These are phyloP conservation scores for Heterodera carotae DNA, from an alignment of 1,140 invertebrate genomes.

Conservation along the genomic window DNA sequence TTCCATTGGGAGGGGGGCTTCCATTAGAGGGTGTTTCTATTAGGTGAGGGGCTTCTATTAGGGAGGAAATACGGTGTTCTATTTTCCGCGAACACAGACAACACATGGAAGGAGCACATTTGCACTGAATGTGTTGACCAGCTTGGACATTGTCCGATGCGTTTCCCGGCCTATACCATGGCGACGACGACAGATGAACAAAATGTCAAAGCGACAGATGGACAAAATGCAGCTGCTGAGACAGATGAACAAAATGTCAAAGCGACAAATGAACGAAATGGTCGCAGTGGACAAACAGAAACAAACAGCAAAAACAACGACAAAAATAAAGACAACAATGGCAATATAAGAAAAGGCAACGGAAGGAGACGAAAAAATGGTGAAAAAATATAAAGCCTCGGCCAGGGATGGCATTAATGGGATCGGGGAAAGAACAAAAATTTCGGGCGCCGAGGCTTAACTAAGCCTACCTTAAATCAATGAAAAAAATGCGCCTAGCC, in stretches of 20 bases:
- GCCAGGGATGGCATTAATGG: background rate
- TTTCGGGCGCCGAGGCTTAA: too few species aligned
- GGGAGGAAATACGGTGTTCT: too few species aligned
- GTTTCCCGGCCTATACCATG: constrained; percentile 47
- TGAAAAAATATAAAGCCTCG: background rate
- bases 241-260: constrained; percentile 5
- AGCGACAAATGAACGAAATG: constrained; percentile 7
- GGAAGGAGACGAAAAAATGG: background rate
- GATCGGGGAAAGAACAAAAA: background rate
- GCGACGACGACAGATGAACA: constrained; percentile 34
- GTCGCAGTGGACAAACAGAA: background rate
- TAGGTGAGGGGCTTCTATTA: too few species aligned
- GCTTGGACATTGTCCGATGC: constrained; percentile 63
- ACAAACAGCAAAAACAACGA: background rate
- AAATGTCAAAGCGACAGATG: too few species aligned
- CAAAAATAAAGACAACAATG: too few species aligned
- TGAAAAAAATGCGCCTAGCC: too few species aligned
- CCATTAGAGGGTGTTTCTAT: too few species aligned
- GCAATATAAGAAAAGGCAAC: background rate
- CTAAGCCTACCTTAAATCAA: too few species aligned
- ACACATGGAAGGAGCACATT: constrained; percentile 62
- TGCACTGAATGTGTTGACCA: constrained; percentile 58
- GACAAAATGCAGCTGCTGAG: too few species aligned
- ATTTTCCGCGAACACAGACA: constrained; percentile 46
- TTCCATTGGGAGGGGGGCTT: too few species aligned